phyloP scores from a whole-genome alignment of 2,797 vertebrate genomes.

The Lacerta agilis region DNA sequence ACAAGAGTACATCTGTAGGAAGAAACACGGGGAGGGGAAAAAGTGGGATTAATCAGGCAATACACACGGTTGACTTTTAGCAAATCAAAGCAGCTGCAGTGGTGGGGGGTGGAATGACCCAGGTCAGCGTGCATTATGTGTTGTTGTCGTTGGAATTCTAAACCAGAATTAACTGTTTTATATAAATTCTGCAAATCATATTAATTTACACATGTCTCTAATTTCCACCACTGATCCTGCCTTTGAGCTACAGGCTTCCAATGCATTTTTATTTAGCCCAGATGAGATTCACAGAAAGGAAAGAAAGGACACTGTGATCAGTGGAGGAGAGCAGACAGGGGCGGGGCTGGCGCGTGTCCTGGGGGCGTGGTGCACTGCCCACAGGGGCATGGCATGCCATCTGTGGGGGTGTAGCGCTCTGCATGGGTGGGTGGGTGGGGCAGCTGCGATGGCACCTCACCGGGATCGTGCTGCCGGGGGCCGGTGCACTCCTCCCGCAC shows the following conservation, averaged over 20 bases:
- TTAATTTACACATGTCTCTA: neutral
- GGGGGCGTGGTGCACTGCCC: too few relatives aligned
- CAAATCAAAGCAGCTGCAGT: neutral
- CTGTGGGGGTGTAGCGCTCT: too few relatives aligned
- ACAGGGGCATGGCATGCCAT: too few relatives aligned
- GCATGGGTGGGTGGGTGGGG: too few relatives aligned
- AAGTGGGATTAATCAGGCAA: rapidly evolving
- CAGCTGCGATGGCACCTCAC: too few relatives aligned
- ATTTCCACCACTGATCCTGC: neutral
- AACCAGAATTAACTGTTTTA: neutral
- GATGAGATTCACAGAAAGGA: neutral
- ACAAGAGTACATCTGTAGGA: neutral
- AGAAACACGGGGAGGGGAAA: rapidly evolving
- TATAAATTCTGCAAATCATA: neutral
- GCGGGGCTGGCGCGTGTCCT: too few relatives aligned
- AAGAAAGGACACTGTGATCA: neutral
- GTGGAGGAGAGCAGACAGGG: too few relatives aligned
- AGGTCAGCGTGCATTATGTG: neutral
- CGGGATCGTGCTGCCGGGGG: too few relatives aligned
- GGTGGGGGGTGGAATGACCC: neutral
- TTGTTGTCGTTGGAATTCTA: too few relatives aligned
- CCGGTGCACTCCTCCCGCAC: too few relatives aligned
- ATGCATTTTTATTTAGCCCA: neutral
- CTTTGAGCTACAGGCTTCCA: neutral
- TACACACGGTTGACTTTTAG: neutral